These are phyloP conservation scores for Sesia bembeciformis DNA, from an alignment of 2,888 invertebrate species.

Conservation along the genomic window DNA sequence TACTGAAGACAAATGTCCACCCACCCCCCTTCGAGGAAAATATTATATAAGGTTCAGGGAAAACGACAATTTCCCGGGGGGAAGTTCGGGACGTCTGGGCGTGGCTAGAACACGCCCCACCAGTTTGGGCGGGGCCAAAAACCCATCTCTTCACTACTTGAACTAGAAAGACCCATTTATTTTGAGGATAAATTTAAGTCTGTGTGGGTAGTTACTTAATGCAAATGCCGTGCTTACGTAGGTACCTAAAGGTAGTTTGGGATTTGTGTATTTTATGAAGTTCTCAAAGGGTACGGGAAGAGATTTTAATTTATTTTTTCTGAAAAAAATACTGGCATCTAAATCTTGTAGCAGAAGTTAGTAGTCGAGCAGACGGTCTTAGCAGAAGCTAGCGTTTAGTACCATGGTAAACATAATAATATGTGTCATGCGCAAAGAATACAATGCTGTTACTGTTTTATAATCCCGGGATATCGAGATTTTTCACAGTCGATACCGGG, in stretches of 20 bases:
- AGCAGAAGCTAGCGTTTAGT: too few species aligned
- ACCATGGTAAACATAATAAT: too few species aligned
- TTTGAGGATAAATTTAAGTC: neutral
- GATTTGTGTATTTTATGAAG: neutral
- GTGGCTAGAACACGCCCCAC: conserved; percentile 9
- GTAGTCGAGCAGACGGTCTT: too few species aligned
- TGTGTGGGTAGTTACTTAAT: neutral
- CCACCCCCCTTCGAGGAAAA: conserved; percentile 37
- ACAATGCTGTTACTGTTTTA: too few species aligned
- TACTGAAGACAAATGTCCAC: conserved; percentile 49
- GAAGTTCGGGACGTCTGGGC: neutral
- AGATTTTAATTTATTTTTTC: too few species aligned
- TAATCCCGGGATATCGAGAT: too few species aligned
- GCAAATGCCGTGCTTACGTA: neutral
- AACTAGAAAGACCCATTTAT: neutral
- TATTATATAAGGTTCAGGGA: conserved; percentile 36
- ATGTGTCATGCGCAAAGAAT: too few species aligned
- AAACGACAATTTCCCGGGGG: conserved; percentile 13
- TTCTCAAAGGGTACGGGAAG: neutral
- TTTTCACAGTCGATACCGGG: too few species aligned
- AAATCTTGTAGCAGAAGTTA: too few species aligned
- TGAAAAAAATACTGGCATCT: too few species aligned
- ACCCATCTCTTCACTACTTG: neutral
- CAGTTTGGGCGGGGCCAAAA: conserved; percentile 10
- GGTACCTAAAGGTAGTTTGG: neutral